Conservation (phyloP, 2,888 invertebrate genomes). For the Auanema freiburgensis region DNA sequence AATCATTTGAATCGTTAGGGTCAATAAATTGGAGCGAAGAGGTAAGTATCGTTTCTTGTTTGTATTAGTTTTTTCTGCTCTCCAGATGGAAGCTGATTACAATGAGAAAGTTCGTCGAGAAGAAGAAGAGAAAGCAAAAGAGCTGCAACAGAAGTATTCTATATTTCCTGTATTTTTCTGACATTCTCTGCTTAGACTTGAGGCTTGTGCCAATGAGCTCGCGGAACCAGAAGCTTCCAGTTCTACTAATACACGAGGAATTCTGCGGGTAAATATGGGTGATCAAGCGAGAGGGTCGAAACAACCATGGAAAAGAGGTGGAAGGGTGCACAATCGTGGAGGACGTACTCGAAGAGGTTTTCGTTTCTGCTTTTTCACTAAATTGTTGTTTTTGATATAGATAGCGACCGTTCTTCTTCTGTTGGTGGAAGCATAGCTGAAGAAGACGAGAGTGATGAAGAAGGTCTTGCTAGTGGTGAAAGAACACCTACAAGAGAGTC, state of each 20-base stretch:
- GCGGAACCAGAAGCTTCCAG: constrained; percentile 12
- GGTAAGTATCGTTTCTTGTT: constrained; percentile 10
- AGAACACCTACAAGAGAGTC: constrained; percentile 29
- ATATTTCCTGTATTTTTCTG: constrained; percentile 1
- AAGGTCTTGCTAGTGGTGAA: constrained; percentile 31
- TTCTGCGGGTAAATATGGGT: no score
- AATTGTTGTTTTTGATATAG: constrained; percentile 14
- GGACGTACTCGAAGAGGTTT: no score
- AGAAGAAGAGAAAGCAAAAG: constrained; percentile 13
- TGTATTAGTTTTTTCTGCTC: not conserved
- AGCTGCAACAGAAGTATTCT: constrained; percentile 13
- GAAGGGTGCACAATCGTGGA: no score
- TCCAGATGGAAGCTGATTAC: constrained; percentile 3
- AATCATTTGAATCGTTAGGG: constrained; percentile 35
- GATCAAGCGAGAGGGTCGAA: no score
- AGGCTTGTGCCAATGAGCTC: constrained; percentile 12
- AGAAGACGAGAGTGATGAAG: constrained; percentile 25
- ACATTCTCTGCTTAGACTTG: constrained; percentile 9
- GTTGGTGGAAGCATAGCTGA: constrained; percentile 34
- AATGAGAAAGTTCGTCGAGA: not conserved
- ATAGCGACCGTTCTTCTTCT: constrained; percentile 32
- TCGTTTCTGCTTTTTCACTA: not conserved
- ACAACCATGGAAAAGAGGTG: no score
- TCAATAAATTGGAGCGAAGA: constrained; percentile 43
- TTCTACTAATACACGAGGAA: no score